These are phyloP conservation scores for Cuculus canorus DNA, from an alignment of 2,797 vertebrate genomes.

Conservation along the genomic window DNA sequence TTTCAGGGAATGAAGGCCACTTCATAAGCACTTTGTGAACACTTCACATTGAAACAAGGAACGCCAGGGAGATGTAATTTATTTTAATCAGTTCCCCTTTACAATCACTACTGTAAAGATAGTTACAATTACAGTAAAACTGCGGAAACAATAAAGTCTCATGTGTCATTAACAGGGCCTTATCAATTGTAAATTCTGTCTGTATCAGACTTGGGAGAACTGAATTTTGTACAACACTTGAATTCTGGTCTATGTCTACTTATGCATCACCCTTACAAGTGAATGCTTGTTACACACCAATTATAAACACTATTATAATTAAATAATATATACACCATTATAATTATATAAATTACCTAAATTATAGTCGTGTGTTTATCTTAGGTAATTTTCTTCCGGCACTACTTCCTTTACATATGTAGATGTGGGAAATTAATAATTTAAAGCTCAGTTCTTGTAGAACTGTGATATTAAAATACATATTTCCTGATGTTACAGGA, in stretches of 20 bases:
- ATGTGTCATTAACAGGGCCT: not conserved
- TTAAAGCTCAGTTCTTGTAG: not conserved
- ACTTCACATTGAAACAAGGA: not conserved
- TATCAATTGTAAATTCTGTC: not conserved
- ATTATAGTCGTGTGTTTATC: not conserved
- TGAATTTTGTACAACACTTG: not conserved
- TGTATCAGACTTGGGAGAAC: not conserved
- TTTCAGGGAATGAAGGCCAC: not conserved
- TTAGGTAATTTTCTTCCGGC: not conserved
- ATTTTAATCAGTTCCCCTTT: not conserved
- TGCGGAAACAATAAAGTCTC: not conserved
- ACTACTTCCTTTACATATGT: not conserved
- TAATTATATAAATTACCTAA: not conserved
- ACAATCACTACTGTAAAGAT: not conserved
- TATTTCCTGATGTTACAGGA: not conserved
- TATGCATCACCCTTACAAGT: not conserved
- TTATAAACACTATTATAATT: not conserved
- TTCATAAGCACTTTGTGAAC: not conserved
- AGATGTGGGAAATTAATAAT: not conserved
- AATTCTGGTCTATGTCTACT: not conserved
- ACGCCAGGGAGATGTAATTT: not conserved
- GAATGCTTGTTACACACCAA: not conserved
- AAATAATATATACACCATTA: not conserved
- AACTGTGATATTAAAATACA: not conserved
- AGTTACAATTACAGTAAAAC: not conserved